Percentiles rank a stretch among this genome's conserved stretches.
Evolutionary conservation across 2,888 invertebrate genomes (phyloP).

Genomic region (Cinara cedri): DNA sequence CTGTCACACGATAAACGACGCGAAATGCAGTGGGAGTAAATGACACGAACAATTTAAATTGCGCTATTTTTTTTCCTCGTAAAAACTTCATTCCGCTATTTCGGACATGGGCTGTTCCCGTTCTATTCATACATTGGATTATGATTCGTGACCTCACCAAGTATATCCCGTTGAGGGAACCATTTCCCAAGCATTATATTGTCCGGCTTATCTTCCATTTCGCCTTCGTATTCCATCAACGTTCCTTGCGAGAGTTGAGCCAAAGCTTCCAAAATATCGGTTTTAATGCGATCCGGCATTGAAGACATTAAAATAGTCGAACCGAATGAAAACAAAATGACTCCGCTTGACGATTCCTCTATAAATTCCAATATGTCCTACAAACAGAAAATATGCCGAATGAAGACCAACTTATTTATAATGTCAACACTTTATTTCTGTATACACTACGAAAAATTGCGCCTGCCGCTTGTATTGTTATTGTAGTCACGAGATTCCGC

Average conservation of each 20-base stretch:
- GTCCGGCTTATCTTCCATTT: conserved; percentile 29
- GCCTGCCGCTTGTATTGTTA: no score
- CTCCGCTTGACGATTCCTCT: not conserved
- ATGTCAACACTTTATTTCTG: no score
- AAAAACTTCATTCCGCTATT: no score
- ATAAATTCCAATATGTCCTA: conserved; percentile 24
- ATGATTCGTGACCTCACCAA: conserved; percentile 15
- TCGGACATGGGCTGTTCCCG: no score
- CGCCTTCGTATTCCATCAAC: conserved; percentile 22
- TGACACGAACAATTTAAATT: no score
- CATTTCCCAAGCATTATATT: conserved; percentile 36
- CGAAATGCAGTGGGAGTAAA: no score
- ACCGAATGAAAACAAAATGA: conserved; percentile 34
- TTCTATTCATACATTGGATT: no score
- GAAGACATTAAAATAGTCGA: conserved; percentile 6
- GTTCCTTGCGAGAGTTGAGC: conserved; percentile 8
- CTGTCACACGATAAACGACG: no score
- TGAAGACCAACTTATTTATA: no score
- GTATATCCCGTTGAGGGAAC: conserved; percentile 34
- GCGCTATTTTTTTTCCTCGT: no score
- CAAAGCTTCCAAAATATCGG: not conserved
- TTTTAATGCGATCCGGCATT: conserved; percentile 7
- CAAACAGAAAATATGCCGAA: not conserved
- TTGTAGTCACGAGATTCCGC: no score
- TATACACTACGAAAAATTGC: no score